Percentiles rank a stretch among this genome's conserved stretches.
phyloP scores from a whole-genome alignment of 2,113 vertebrate genomes.

The Ceyx melanurus region DNA sequence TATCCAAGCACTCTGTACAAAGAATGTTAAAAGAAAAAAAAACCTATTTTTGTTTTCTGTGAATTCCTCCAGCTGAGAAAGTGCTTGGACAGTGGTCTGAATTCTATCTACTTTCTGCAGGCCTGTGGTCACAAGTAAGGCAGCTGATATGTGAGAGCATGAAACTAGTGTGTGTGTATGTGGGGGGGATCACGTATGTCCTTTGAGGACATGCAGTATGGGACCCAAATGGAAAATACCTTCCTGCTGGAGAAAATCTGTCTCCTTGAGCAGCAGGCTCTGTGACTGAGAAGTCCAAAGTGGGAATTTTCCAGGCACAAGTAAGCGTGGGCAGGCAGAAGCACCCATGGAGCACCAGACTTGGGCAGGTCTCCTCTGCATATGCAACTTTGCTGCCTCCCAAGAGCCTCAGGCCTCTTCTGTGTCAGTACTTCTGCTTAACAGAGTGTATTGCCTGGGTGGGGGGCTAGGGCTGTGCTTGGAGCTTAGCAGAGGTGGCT shows the following conservation, averaged over 20 bases:
- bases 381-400: background rate
- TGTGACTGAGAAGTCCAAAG: background rate
- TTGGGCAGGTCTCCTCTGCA: background rate
- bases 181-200: background rate
- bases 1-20: slow-evolving; percentile 30
- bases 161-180: background rate
- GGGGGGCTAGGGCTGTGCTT: background rate
- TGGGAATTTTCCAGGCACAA: background rate
- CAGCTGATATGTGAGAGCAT: background rate
- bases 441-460: background rate
- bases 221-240: background rate
- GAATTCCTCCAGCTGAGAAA: slow-evolving; percentile 30
- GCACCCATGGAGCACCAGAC: background rate
- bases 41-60: slow-evolving; percentile 28
- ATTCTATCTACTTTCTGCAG: background rate
- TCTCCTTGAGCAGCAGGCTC: background rate
- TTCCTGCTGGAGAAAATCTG: background rate
- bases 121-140: background rate
- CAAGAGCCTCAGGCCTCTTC: background rate
- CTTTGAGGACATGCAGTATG: background rate
- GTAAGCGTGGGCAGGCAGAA: rapidly evolving
- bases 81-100: no score
- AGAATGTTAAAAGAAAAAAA: slow-evolving; percentile 37
- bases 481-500: background rate
- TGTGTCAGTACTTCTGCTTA: background rate